Conservation (phyloP, 92 coral and sea anemone genomes). For the Phenganax stokvisi region DNA sequence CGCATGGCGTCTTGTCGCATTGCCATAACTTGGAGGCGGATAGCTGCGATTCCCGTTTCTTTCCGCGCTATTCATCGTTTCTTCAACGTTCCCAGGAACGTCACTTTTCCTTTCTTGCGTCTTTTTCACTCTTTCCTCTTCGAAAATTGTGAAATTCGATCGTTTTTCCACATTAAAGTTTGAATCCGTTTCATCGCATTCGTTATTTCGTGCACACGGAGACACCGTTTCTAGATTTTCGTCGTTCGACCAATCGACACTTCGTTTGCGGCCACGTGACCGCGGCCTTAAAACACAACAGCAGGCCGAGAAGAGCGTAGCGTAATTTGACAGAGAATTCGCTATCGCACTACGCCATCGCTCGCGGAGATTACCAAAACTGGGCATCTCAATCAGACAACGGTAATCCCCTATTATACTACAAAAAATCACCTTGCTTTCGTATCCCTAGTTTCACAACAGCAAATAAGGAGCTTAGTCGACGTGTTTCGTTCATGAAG, state of each 20-base stretch:
- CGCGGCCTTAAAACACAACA: conserved; percentile 1
- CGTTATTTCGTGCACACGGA: neutral
- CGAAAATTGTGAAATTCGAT: conserved; percentile 5
- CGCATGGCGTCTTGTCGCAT: conserved; percentile 22
- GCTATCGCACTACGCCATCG: conserved; percentile 34
- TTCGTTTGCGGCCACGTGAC: conserved; percentile 22
- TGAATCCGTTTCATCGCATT: conserved; percentile 3
- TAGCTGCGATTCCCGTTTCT: conserved; percentile 12
- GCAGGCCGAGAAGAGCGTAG: conserved; percentile 16
- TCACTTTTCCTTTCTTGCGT: neutral
- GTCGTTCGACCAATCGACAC: conserved; percentile 3
- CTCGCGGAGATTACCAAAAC: conserved; percentile 5
- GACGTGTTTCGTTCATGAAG: neutral
- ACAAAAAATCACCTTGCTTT: neutral
- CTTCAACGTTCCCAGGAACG: neutral
- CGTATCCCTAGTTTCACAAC: neutral
- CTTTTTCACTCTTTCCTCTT: conserved; percentile 9
- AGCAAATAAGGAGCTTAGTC: neutral
- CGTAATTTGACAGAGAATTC: neutral
- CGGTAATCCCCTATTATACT: neutral
- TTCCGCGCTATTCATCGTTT: conserved; percentile 1
- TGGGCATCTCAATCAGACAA: conserved; percentile 29
- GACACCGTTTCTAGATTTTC: conserved; percentile 16
- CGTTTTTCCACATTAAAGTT: neutral
- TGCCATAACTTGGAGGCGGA: neutral